Evolutionary conservation across 1,140 invertebrate species (phyloP).

Genomic region (Drosophila asahinai): DNA sequence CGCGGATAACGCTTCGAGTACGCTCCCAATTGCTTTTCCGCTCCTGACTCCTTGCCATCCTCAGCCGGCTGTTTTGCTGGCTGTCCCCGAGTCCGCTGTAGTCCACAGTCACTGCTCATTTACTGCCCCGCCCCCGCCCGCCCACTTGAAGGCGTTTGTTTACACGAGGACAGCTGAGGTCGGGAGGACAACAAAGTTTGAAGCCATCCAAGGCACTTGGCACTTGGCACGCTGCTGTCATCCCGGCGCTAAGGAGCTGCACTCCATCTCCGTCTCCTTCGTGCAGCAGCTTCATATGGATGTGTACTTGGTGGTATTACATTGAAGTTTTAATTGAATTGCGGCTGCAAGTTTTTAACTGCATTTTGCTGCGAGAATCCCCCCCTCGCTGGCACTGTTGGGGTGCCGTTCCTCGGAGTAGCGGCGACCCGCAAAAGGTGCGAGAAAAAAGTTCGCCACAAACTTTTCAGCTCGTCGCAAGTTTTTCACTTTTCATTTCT

Average conservation of each 20-base stretch:
- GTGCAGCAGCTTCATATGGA: constrained; percentile 14
- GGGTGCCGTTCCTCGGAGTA: background rate
- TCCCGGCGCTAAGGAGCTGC: constrained; percentile 42
- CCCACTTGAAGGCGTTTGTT: constrained; percentile 58
- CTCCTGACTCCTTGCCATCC: background rate
- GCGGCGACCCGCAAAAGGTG: constrained; percentile 53
- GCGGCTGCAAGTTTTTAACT: constrained; percentile 81
- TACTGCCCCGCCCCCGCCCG: constrained; percentile 10
- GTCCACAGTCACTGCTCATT: constrained; percentile 57
- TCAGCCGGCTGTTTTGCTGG: constrained; percentile 34
- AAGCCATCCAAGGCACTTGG: constrained; percentile 49
- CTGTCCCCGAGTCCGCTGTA: background rate
- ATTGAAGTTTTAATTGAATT: constrained; percentile 84
- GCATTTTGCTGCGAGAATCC: constrained; percentile 53
- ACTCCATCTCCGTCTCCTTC: constrained; percentile 9
- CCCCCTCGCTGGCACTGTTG: background rate
- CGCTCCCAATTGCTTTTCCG: background rate
- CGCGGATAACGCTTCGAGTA: constrained; percentile 53
- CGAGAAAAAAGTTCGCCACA: constrained; percentile 48
- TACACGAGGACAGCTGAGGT: constrained; percentile 72
- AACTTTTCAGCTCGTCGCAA: constrained; percentile 70
- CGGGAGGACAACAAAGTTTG: constrained; percentile 50
- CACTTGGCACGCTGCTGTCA: constrained; percentile 53
- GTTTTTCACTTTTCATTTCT: constrained; percentile 71
- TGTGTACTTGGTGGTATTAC: constrained; percentile 56